Evolutionary conservation across 2,888 invertebrate genomes (phyloP), one percentile per base, ranked within the genome.

Genomic region (Ypsolopha sequella): DNA sequence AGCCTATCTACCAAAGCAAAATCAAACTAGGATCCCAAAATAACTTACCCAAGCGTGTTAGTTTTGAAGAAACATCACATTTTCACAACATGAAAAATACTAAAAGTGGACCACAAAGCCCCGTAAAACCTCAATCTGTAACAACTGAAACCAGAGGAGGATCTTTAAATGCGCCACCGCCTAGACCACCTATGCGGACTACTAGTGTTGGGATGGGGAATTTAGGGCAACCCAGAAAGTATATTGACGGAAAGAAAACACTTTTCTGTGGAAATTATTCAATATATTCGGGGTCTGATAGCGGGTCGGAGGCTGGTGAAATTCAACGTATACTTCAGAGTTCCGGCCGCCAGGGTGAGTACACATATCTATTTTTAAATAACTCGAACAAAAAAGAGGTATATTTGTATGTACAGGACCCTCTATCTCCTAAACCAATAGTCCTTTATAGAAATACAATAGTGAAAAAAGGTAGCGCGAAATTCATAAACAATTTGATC

Each of bases 221-320:
- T 24, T 13, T 38, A 10, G 10, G 59, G 56, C 24, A 63, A 68
- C 62, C 65, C 54, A 56, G 53, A 60, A 13, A 63, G 62, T 59
- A 54, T 63, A 24, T 54, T 61, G 45, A 61, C 61, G 53, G 71
- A 64, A 63, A 66, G 58, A 59, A 75, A 62, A 55, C 59, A 56
- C 58, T 53, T 51, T 46, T 57, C 10, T 57, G 61, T 52, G 63
- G 60, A 41, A 65, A 63, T 48, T 62, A 68, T 55, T 67, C 68
- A n/a, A 50, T 74, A 54, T 78, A 73, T 57, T 89, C 89, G 6
- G 92, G 91, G 63, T 91, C 91, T 55, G 92, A 92, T 69, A 91
- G 91, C 65, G 92, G 91, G 34, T 92, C 92, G 41, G 92, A 93
- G 68, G 91, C 91, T 41, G 91, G 91, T 6, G 93, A 93, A 75